Base-by-base conservation (phyloP, 2,797 vertebrate genomes). In the Pangasius larnaudii region DNA sequence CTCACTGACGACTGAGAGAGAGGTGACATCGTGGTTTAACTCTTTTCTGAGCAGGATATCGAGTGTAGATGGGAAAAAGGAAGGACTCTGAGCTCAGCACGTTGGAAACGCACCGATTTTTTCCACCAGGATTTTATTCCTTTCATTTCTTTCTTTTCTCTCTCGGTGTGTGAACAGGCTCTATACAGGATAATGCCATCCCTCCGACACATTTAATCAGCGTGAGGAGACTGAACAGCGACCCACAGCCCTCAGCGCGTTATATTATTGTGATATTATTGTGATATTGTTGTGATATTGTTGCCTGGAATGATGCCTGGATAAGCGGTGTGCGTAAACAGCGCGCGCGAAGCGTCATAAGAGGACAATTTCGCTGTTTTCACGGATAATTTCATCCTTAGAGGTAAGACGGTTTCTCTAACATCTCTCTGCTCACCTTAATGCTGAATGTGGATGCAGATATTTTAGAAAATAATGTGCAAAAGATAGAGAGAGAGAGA, bases 1-100 rank as follows among this genome's bases (percentile, higher is more conserved):
- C 33, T 61, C 56, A 39, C 33, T 59, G 36, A 16, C 46, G 59
- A 65, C 1, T 77, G 71, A 84, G 71, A n/a, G 80, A 77, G 86
- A 84, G 69, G 85, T 61, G n/a, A 59, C 67, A 83, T 49, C 65
- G 78, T 6, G 10, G 27, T 69, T 83, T 82, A 74, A 87, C 58
- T 53, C 86, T 71, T 87, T 83, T 63, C 65, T 49, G 78, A n/a
- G 33, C 39, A 39, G 86, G 69, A 69, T 80, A 42, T 58, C 33
- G 77, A 30, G 63, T n/a, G 86, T 78, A n/a, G 67, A 87, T 83
- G 86, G 56, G 80, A 5, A 27, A 36, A 27, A 36, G n/a, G 53
- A 82, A 51, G 39, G 18, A 42, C 65, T 6, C 18, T n/a, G 69
- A 49, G 36, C 27, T 8, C 36, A 8, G 8, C 53, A 30, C 67